These are phyloP conservation scores for Ormyrus rosae DNA, from an alignment of 2,888 invertebrate genomes.

Conservation along the genomic window DNA sequence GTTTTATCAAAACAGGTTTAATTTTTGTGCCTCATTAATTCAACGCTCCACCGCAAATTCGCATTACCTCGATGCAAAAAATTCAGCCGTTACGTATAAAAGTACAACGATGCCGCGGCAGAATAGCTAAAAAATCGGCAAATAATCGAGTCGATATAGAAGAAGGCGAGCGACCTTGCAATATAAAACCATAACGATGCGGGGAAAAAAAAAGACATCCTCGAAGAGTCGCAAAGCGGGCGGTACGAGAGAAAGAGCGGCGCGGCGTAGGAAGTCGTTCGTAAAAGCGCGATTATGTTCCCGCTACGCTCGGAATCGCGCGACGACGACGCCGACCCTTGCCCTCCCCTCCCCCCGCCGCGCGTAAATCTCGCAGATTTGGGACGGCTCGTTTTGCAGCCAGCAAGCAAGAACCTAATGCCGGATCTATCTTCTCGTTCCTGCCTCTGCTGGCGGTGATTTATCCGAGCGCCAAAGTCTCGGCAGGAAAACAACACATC, in stretches of 20 bases:
- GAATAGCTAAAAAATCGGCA: too few relatives aligned
- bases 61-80: too few relatives aligned
- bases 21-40: too few relatives aligned
- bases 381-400: constrained; percentile 46
- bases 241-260: background rate
- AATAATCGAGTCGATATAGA: background rate
- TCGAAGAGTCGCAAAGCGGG: background rate
- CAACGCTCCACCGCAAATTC: too few relatives aligned
- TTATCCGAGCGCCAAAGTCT: constrained; percentile 40
- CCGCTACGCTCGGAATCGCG: background rate
- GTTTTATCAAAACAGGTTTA: background rate
- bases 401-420: constrained; percentile 46
- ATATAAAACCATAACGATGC: background rate
- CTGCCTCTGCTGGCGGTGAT: constrained; percentile 24
- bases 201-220: background rate
- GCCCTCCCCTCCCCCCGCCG: background rate
- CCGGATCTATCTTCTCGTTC: constrained; percentile 48
- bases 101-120: too few relatives aligned
- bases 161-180: background rate
- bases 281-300: constrained; percentile 45
- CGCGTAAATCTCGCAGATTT: constrained; percentile 53
- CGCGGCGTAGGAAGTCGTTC: constrained; percentile 33
- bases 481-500: constrained; percentile 41
- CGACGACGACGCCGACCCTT: constrained; percentile 17
- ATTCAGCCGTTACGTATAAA: too few relatives aligned